Base-by-base conservation (phyloP, 1,140 invertebrate genomes). In the Hyposmocoma kahamanoa region DNA sequence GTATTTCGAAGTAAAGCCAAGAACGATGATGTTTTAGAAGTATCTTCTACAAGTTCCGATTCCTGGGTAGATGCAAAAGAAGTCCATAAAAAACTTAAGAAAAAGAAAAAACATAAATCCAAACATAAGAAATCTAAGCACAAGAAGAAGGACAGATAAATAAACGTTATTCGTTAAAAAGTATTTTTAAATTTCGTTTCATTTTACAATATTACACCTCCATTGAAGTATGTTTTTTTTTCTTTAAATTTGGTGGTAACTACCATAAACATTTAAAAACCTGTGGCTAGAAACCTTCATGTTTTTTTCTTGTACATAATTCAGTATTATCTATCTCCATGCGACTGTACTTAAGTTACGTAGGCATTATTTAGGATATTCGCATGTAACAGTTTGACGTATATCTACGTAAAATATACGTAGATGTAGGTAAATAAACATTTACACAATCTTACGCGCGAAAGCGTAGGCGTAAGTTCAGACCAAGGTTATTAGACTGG, bases 31-130 rank as follows among this genome's bases (percentile, higher is more conserved):
- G 47, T 50, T 13, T 28, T 61, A 8, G 47, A 66, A 19, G 42
- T 69, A 1, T 73, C 72, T 2, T 84, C 81, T 0, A 77, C 72
- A 0, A 76, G 72, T 48, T 72, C 72, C 5, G 79, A 85, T 26
- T 79, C 72, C 0, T 87, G 85, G 85, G 78, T 87, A 0, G 84
- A 87, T 26, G 61, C 61, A 1, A 77, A 62, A 43, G 67, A 83
- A 53, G 47, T 61, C 0, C 79, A 78, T 43, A 48, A 50, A 2
- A 85, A 81, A 46, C 86, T 80, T 45, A 42, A 63, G 22, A 82
- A 81, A 57, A 78, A 83, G 64, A 76, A 87, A 61, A 79, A 84
- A 51, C 67, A 82, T 28, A 84, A 84, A 34, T 71, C 67, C 9
- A 83, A 83, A 47, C 74, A 80, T 53, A 84, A 80, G 45, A 82